Percentiles rank a stretch among this genome's conserved stretches.
Conservation (phyloP, 2,797 vertebrate genomes). For the Novumbra hubbsi region DNA sequence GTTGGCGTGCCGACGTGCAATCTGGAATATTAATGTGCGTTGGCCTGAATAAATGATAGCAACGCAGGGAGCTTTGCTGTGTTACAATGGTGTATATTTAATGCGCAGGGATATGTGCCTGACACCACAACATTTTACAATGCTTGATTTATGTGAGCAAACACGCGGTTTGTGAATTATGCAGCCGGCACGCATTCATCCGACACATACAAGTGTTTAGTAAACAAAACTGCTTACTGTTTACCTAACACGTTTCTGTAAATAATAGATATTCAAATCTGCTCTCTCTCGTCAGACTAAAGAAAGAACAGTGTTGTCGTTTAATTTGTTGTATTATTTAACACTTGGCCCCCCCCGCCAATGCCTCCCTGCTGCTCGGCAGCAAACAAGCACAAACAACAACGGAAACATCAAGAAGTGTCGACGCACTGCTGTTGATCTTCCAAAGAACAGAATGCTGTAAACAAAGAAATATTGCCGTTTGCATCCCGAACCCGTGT, state of each 20-base stretch:
- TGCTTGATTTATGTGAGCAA: conserved; percentile 60
- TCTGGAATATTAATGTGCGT: conserved; percentile 78
- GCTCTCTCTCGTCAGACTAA: conserved; percentile 37
- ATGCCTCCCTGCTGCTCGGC: conserved; percentile 13
- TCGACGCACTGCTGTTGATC: conserved; percentile 40
- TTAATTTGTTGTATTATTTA: conserved; percentile 76
- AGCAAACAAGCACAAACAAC: conserved; percentile 59
- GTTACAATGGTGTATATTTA: conserved; percentile 75
- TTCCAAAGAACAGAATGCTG: conserved; percentile 18
- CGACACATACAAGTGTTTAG: conserved; percentile 70
- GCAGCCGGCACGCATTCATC: conserved; percentile 57
- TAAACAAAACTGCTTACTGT: conserved; percentile 81
- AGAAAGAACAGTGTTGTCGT: conserved; percentile 44
- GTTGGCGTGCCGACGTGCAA: conserved; percentile 48
- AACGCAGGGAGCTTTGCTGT: conserved; percentile 58
- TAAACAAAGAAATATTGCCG: conserved; percentile 41
- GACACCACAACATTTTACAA: conserved; percentile 69
- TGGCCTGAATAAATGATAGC: conserved; percentile 73
- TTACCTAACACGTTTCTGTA: conserved; percentile 73
- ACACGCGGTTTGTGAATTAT: conserved; percentile 75
- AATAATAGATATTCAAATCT: conserved; percentile 80
- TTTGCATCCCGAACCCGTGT: conserved; percentile 43
- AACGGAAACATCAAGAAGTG: conserved; percentile 56
- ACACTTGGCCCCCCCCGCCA: conserved; percentile 42
- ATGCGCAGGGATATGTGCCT: conserved; percentile 66